A percentile compares a stretch with the other conserved stretches of the same genome.
Evolutionary conservation across 2,797 vertebrate species (phyloP).

Genomic region (Ctenopoma multispine): DNA sequence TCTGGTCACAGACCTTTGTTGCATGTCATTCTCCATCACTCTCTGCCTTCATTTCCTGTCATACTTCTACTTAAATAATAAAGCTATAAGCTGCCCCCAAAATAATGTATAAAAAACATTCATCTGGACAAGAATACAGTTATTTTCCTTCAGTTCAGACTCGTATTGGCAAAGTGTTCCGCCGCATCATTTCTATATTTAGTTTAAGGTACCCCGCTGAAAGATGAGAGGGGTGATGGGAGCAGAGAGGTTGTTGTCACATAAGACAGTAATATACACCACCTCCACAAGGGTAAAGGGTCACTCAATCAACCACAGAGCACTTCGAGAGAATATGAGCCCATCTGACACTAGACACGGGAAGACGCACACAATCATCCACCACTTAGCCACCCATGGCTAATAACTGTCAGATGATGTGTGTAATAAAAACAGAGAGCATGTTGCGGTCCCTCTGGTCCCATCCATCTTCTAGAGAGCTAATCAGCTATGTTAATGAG

Average conservation of each 20-base stretch:
- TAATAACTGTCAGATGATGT: slow-evolving; percentile 78
- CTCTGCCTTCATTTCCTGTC: not conserved
- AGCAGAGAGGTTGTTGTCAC: slow-evolving; percentile 48
- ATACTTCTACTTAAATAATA: not conserved
- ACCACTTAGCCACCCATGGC: slow-evolving; percentile 75
- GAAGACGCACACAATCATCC: slow-evolving; percentile 53
- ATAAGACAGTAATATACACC: slow-evolving; percentile 57
- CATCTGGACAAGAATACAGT: not conserved
- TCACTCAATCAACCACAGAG: slow-evolving; percentile 69
- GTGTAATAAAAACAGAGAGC: slow-evolving; percentile 75
- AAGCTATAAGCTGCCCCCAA: not conserved
- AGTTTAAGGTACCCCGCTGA: slow-evolving; percentile 20
- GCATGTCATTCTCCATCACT: not conserved
- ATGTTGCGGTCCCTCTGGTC: slow-evolving; percentile 59
- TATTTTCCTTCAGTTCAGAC: not conserved
- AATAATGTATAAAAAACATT: not conserved
- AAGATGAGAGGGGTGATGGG: slow-evolving; percentile 36
- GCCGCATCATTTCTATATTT: not conserved
- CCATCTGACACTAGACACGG: slow-evolving; percentile 72
- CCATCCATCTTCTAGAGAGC: slow-evolving; percentile 66
- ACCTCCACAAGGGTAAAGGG: slow-evolving; percentile 65
- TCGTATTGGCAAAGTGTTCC: not conserved
- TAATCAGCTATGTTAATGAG: slow-evolving; percentile 77
- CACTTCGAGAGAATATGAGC: slow-evolving; percentile 68
- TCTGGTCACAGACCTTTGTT: not conserved